Evolutionary conservation across 2,888 invertebrate genomes (phyloP).

Genomic region (Eupithecia tripunctaria): DNA sequence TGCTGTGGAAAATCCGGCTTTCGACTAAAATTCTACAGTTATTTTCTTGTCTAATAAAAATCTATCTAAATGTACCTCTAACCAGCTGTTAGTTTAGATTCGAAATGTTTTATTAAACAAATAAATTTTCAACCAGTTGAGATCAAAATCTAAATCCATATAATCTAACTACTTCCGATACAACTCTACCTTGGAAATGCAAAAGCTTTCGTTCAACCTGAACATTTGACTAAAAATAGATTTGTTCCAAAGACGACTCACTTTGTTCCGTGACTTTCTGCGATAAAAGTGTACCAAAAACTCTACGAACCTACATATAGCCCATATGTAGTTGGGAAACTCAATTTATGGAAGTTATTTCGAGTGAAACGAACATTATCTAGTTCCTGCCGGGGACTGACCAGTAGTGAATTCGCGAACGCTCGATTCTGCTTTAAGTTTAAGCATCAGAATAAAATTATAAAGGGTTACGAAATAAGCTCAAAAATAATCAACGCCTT

Average conservation of each 20-base stretch:
- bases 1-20: no score
- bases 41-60: no score
- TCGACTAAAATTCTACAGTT: no score
- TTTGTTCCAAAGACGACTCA: constrained; percentile 11
- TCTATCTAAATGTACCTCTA: no score
- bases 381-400: constrained; percentile 53
- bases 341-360: constrained; percentile 74
- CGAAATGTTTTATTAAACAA: neutral
- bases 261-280: constrained; percentile 29
- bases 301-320: constrained; percentile 49
- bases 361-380: constrained; percentile 66
- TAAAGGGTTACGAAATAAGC: neutral
- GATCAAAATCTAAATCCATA: neutral
- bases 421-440: constrained; percentile 20
- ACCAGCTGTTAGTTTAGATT: no score
- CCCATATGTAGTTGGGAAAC: constrained; percentile 58
- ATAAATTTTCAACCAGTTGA: neutral
- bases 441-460: neutral
- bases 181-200: neutral
- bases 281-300: constrained; percentile 45
- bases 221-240: neutral
- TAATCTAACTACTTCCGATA: neutral
- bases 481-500: neutral
- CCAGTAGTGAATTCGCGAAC: constrained; percentile 25
- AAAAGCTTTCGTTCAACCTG: neutral